Evolutionary conservation across 2,888 invertebrate genomes (phyloP), one percentile per base, ranked within the genome.

Genomic region (Scaptomyza parva): DNA sequence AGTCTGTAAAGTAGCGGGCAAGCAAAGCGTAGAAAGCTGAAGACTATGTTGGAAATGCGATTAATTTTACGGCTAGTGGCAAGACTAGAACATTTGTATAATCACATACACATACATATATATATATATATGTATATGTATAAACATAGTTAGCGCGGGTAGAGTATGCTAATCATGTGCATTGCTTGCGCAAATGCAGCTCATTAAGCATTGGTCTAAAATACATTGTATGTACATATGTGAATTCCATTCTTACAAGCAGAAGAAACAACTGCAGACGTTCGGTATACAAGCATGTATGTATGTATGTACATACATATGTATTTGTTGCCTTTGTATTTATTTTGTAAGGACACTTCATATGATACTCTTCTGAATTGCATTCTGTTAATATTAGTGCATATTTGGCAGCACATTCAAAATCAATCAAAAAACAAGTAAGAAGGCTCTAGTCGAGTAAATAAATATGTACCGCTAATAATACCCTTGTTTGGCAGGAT

Each of bases 1-100:
- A 67, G 68, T 71, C 60, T 70, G 24, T 22, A 55, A 37, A 50
- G 39, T 44, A 57, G 64, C 55, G 61, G 8, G 48, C 45, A 65
- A 75, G 64, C 69, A 59, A 66, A 78, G 66, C 80, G 78, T 78
- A 83, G 85, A 87, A 86, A 83, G 86, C 79, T 64, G 54, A 24
- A 55, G 33, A 61, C 52, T 33, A 52, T 44, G 39, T 40, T 58
- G 59, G 65, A 75, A 70, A 51, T 66, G 66, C 35, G 55, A 76
- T 76, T 70, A 65, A 57, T 69, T 59, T 41, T 69, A 70, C 55
- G 48, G 39, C 45, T 8, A 11, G 45, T 65, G 57, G 45, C 37
- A 47, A 51, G 43, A 18, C 44, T 48, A 67, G 62, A 73, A 70
- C 60, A 74, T 67, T 66, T 77, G 69, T 58, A n/a, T 64, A 60